phyloP scores from a whole-genome alignment of 2,888 invertebrate species.

The Diabrotica balteata region DNA sequence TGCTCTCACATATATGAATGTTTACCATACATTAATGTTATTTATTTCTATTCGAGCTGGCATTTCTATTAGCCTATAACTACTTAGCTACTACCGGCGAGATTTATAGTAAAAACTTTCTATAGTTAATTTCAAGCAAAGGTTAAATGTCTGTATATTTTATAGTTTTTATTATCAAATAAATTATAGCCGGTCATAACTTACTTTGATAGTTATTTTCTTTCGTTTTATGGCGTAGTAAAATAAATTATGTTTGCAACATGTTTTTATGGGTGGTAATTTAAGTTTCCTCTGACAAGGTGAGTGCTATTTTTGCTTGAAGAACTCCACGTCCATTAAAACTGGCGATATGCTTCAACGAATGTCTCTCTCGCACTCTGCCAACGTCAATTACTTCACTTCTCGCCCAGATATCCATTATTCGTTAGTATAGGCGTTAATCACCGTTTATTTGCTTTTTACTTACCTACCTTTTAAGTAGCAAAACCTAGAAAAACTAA shows the following conservation, averaged over 20 bases:
- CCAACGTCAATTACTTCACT: conserved; percentile 17
- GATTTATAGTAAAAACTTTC: conserved; percentile 55
- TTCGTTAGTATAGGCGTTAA: background rate
- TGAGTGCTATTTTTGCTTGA: conserved; percentile 42
- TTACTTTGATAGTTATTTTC: conserved; percentile 49
- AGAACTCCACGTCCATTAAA: conserved; percentile 35
- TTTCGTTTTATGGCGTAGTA: conserved; percentile 39
- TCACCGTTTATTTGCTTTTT: no score
- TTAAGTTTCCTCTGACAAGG: conserved; percentile 34
- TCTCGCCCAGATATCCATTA: background rate
- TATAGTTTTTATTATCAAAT: conserved; percentile 50
- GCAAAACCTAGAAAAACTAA: no score
- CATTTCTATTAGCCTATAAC: conserved; percentile 62
- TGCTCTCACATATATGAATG: conserved; percentile 61
- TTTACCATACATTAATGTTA: conserved; percentile 62
- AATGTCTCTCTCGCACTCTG: conserved; percentile 6
- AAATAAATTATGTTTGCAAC: conserved; percentile 43
- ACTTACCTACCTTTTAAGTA: no score
- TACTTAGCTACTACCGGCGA: conserved; percentile 56
- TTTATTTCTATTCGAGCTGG: conserved; percentile 61
- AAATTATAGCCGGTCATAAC: conserved; percentile 49
- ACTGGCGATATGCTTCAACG: conserved; percentile 40
- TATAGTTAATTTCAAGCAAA: conserved; percentile 54
- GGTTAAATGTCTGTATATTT: conserved; percentile 55
- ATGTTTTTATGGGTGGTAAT: conserved; percentile 38